Percentiles rank a stretch among this genome's conserved stretches.
These are phyloP conservation scores for Lasioglossum marginatum DNA, from an alignment of 2,888 invertebrate genomes.

Conservation along the genomic window DNA sequence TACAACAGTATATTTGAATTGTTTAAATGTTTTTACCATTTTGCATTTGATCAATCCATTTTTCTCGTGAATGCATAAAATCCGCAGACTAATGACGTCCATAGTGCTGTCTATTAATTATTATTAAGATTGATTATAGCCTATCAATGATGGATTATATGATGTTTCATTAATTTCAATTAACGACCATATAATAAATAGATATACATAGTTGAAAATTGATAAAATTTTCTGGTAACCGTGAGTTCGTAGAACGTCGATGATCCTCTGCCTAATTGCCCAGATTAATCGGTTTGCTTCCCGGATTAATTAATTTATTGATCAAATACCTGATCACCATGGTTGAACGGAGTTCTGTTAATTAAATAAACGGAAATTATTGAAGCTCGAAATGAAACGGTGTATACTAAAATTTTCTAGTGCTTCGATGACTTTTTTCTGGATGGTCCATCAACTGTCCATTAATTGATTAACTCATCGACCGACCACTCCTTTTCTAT, in stretches of 20 bases:
- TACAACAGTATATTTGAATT: no score
- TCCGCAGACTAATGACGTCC: no score
- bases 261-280: neutral
- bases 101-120: no score
- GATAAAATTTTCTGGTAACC: no score
- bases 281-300: neutral
- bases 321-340: neutral
- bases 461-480: neutral
- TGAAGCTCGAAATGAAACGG: neutral
- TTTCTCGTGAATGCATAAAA: no score
- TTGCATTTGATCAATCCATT: no score
- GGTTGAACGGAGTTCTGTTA: neutral
- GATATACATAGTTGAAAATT: no score
- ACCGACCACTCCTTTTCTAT: neutral
- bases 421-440: neutral
- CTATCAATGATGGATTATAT: no score
- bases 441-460: neutral
- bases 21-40: no score
- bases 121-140: no score
- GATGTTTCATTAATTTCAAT: no score
- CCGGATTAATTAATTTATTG: neutral
- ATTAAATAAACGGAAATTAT: neutral
- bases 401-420: neutral
- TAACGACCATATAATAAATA: no score
- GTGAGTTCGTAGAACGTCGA: neutral